Percentiles rank a stretch among this genome's conserved stretches.
phyloP scores from a whole-genome alignment of 2,797 vertebrate genomes.

The Propithecus perrieri region DNA sequence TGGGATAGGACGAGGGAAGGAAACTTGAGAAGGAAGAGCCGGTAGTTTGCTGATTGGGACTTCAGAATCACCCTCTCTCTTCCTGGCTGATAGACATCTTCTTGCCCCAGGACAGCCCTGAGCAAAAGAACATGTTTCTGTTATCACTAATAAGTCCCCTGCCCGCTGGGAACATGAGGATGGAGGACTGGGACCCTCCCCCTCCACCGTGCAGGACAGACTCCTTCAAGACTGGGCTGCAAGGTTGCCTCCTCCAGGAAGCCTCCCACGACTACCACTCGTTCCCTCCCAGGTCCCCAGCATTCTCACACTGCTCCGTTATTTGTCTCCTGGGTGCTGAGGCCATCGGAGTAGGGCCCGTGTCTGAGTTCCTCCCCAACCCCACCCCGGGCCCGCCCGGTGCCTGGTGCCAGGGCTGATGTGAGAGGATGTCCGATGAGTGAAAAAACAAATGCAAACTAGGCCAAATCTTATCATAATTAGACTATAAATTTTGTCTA shows the following conservation, averaged over 20 bases:
- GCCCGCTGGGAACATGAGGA: rapidly evolving
- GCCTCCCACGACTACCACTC: not conserved
- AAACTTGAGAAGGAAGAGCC: not conserved
- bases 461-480: no score
- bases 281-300: not conserved
- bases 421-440: not conserved
- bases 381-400: rapidly evolving
- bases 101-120: not conserved
- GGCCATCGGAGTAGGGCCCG: not conserved
- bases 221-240: not conserved
- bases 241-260: not conserved
- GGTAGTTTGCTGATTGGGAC: rapidly evolving
- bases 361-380: not conserved
- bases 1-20: not conserved
- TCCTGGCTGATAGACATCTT: not conserved
- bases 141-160: not conserved
- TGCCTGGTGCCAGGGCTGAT: not conserved
- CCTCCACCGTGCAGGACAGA: not conserved
- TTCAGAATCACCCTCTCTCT: not conserved
- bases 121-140: rapidly evolving
- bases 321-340: not conserved
- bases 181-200: not conserved
- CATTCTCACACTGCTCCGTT: not conserved
- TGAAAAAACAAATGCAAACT: no score
- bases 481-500: rapidly evolving